Evolutionary conservation across 1,140 invertebrate species (phyloP), one percentile per base, ranked within the genome.

Genomic region (Drosophila triauraria): DNA sequence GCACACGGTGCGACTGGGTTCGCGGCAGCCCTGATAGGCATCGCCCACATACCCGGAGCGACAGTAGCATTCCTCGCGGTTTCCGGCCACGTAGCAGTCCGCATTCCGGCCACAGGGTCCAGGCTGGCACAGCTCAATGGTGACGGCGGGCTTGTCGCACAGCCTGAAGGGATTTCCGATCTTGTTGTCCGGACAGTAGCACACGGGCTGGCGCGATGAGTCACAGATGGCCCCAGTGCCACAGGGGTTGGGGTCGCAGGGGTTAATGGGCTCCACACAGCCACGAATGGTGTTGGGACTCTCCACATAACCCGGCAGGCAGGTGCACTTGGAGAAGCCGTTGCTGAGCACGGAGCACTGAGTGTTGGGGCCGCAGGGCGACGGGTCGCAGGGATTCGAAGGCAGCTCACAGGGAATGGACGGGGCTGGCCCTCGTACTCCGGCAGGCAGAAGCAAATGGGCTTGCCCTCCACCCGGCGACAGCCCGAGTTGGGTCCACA

Each of bases 391-490:
- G 1, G 97, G 96, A 86, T 96, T 96, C 25, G 87, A 82, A 7
- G 92, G 86, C 65, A 94, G 92, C 85, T 94, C 93, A 94, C 94
- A 78, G 32, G 91, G 91, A 17, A 95, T 94, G 53, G 62, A 46
- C 15, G 97, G 97, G 97, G 97, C 93, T 96, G 95, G 56, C 97
- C 97, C 93, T 98, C 97, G 91, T 96, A 98, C 90, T 97, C 97
- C 9, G 97, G 97, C 74, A 98, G 93, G 93, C 97, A 97, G 94
- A 97, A 97, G 82, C 97, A 98, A 15, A 95, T 94, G 13, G 96
- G 95, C 82, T 95, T 94, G 3, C 95, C 95, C 17, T 95, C 94
- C 3, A 96, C 95, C 43, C 96, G 93, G 63, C 96, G 93, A 85
- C 97, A 98, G 9, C 96, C 96, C 3, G 96, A 96, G 84, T 97